Evolutionary conservation across 1,140 invertebrate species (phyloP).

Genomic region (Drosophila willistoni): DNA sequence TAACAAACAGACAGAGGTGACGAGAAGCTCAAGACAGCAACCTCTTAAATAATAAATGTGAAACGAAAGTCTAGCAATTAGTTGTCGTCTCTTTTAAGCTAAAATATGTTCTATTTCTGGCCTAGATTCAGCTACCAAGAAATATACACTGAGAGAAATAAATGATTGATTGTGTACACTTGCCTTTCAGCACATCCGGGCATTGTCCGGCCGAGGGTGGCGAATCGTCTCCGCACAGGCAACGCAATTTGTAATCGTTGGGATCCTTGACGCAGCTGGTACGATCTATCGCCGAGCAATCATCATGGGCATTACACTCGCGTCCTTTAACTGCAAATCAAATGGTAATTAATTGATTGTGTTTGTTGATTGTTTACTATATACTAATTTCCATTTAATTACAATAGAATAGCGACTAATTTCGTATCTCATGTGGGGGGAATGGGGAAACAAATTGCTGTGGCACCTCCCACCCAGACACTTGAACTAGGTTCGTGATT

Average conservation of each 20-base stretch:
- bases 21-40: slow-evolving; percentile 35
- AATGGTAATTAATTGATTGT: slow-evolving; percentile 9
- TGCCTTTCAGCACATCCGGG: slow-evolving; percentile 85
- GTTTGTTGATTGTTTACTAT: slow-evolving; percentile 17
- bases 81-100: slow-evolving; percentile 31
- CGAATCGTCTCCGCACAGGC: slow-evolving; percentile 87
- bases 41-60: slow-evolving; percentile 61
- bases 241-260: slow-evolving; percentile 85
- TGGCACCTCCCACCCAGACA: slow-evolving; percentile 6
- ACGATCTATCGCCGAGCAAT: slow-evolving; percentile 86
- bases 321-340: slow-evolving; percentile 84
- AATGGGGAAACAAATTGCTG: slow-evolving; percentile 1
- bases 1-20: slow-evolving; percentile 11
- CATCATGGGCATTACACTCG: slow-evolving; percentile 85
- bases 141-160: neutral
- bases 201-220: slow-evolving; percentile 87
- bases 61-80: slow-evolving; percentile 60
- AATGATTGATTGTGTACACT: slow-evolving; percentile 43
- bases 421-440: neutral
- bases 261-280: slow-evolving; percentile 87
- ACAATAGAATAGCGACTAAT: neutral
- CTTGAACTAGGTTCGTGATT: slow-evolving; percentile 37
- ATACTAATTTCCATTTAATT: slow-evolving; percentile 28
- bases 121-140: neutral
- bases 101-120: slow-evolving; percentile 43